These are phyloP conservation scores for Mesocricetus auratus DNA, from an alignment of 2,113 vertebrate genomes.

Conservation along the genomic window DNA sequence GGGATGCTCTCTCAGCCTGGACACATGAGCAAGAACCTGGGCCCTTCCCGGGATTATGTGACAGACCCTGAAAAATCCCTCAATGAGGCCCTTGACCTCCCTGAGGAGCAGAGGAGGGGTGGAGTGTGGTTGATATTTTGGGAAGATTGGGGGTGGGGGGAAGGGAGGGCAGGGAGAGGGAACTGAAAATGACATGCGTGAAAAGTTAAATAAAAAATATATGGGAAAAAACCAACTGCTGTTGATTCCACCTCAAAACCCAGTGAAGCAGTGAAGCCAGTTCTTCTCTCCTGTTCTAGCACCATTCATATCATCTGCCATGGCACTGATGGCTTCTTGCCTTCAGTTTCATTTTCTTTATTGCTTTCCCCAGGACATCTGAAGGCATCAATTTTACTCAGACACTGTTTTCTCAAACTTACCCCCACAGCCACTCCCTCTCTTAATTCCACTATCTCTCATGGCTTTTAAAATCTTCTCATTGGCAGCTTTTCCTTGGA, in stretches of 20 bases:
- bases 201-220: too few relatives aligned
- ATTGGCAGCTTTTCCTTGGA: neutral
- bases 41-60: too few relatives aligned
- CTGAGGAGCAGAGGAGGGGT: too few relatives aligned
- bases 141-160: too few relatives aligned
- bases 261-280: neutral
- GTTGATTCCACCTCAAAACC: conserved; percentile 13
- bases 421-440: neutral
- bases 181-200: too few relatives aligned
- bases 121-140: too few relatives aligned
- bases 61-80: too few relatives aligned
- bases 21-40: too few relatives aligned
- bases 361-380: neutral
- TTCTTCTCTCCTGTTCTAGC: neutral
- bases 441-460: neutral
- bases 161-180: too few relatives aligned
- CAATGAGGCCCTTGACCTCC: too few relatives aligned
- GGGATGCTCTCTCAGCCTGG: too few relatives aligned
- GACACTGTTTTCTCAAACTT: neutral
- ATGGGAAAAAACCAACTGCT: too few relatives aligned
- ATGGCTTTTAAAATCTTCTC: neutral
- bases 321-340: neutral
- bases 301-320: neutral
- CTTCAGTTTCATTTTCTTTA: neutral
- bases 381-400: neutral